These are phyloP conservation scores for Canis aureus DNA, from an alignment of 2,113 vertebrate genomes.

Conservation along the genomic window DNA sequence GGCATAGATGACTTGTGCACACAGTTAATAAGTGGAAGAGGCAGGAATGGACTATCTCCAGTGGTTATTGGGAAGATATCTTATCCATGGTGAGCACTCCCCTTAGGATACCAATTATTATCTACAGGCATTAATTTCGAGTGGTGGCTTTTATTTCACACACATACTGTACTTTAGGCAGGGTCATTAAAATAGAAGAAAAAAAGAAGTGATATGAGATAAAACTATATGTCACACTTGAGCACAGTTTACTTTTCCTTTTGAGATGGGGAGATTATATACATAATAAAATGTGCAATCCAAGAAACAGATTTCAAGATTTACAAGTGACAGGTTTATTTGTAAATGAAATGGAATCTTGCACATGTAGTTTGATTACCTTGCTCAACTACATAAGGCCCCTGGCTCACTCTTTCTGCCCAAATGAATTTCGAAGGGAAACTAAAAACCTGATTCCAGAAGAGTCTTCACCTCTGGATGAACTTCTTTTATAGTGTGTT, in stretches of 20 bases:
- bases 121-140: neutral
- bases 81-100: neutral
- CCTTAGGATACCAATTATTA: neutral
- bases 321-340: slow-evolving; percentile 28
- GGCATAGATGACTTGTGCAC: neutral
- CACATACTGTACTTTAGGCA: neutral
- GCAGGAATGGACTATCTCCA: neutral
- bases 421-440: neutral
- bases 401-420: neutral
- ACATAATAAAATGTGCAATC: neutral
- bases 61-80: neutral
- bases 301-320: slow-evolving; percentile 7
- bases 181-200: neutral
- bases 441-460: slow-evolving; percentile 48
- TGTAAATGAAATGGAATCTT: slow-evolving; percentile 50
- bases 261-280: neutral
- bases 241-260: slow-evolving; percentile 11
- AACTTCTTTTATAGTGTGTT: slow-evolving; percentile 17
- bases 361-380: neutral
- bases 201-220: neutral
- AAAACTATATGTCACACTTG: neutral
- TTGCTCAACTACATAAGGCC: neutral
- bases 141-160: neutral
- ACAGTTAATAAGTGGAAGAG: neutral
- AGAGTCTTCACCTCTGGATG: neutral